phyloP scores from a whole-genome alignment of 2,888 invertebrate species.

The Chelonus formosanus region DNA sequence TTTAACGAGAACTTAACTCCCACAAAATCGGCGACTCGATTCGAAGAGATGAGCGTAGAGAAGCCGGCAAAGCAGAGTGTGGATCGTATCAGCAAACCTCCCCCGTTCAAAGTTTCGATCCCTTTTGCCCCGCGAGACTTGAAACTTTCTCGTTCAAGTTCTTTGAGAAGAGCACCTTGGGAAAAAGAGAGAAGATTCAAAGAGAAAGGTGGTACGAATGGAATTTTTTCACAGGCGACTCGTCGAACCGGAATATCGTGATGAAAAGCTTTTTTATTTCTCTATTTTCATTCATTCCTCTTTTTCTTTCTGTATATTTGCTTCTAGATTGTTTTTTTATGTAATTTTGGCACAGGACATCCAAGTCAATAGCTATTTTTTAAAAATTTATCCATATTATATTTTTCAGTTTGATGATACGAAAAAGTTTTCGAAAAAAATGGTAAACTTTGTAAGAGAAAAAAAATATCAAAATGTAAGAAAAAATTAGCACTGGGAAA shows the following conservation, averaged over 20 bases:
- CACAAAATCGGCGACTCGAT: slow-evolving; percentile 37
- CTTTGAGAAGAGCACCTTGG: slow-evolving; percentile 3
- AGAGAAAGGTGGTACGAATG: slow-evolving; percentile 30
- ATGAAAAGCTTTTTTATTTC: slow-evolving; percentile 36
- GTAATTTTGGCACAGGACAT: no score
- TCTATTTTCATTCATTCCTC: slow-evolving; percentile 20
- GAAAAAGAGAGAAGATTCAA: slow-evolving; percentile 17
- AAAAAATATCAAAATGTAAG: neutral
- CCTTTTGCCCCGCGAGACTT: slow-evolving; percentile 29
- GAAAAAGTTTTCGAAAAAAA: no score
- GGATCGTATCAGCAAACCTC: slow-evolving; percentile 31
- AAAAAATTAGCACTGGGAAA: slow-evolving; percentile 4
- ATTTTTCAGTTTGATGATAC: no score
- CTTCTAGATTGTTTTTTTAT: neutral
- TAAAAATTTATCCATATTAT: no score
- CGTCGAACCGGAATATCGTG: slow-evolving; percentile 35
- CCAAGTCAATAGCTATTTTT: no score
- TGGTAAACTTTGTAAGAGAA: no score
- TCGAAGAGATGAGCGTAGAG: slow-evolving; percentile 33
- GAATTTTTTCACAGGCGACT: slow-evolving; percentile 36
- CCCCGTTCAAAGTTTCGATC: slow-evolving; percentile 32
- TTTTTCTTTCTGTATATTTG: slow-evolving; percentile 1
- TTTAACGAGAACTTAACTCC: slow-evolving; percentile 38
- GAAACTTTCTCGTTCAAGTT: slow-evolving; percentile 27
- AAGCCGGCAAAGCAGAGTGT: slow-evolving; percentile 34